Conservation (phyloP, 1,140 invertebrate genomes). For the Eriosoma lanigerum region DNA sequence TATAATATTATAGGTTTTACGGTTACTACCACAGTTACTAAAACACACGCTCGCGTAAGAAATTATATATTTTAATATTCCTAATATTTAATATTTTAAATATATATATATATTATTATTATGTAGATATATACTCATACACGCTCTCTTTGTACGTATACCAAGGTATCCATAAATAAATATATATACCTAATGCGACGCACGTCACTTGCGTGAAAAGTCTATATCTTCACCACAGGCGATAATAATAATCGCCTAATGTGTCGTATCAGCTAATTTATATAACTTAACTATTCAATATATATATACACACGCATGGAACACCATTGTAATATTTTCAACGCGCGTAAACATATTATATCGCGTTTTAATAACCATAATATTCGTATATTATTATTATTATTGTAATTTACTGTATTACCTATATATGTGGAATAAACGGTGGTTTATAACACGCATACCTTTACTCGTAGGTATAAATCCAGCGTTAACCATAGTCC, state of each 20-base stretch:
- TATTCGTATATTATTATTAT: background rate
- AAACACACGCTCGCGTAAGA: background rate
- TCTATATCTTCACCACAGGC: background rate
- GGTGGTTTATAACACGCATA: background rate
- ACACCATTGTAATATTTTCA: background rate
- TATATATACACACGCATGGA: background rate
- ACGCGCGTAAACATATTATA: background rate
- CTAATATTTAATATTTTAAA: background rate
- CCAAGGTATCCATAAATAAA: too few species aligned
- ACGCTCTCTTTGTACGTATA: too few species aligned
- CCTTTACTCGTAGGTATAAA: too few species aligned
- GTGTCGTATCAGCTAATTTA: background rate
- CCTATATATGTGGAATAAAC: background rate
- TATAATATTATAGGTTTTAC: too few species aligned
- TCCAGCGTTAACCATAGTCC: background rate
- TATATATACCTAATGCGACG: too few species aligned
- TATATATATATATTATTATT: too few species aligned
- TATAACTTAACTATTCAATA: background rate
- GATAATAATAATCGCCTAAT: background rate
- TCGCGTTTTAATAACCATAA: conserved; percentile 3
- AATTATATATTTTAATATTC: background rate
- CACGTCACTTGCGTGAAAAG: background rate
- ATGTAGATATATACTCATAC: too few species aligned
- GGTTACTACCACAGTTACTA: background rate
- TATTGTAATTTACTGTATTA: background rate